Evolutionary conservation across 2,888 invertebrate species (phyloP).

Genomic region (Clanis bilineata): DNA sequence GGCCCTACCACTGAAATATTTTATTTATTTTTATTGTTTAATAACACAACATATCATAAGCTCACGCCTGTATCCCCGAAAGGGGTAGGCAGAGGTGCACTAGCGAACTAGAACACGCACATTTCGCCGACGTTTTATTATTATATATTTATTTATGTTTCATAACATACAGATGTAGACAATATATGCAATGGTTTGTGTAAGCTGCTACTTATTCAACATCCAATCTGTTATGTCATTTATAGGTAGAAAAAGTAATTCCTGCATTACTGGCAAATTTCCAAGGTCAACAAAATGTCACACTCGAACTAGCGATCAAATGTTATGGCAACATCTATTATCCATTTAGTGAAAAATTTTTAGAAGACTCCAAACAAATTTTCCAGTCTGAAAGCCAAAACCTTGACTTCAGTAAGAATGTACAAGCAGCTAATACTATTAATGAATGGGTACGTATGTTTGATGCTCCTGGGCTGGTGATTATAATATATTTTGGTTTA

Average conservation of each 20-base stretch:
- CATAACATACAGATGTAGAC: no score
- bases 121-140: no score
- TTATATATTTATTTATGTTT: no score
- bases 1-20: no score
- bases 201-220: background rate
- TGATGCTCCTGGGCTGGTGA: no score
- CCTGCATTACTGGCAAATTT: constrained; percentile 24
- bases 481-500: no score
- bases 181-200: background rate
- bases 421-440: constrained; percentile 38
- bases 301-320: constrained; percentile 34
- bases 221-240: constrained; percentile 12
- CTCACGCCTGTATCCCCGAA: no score
- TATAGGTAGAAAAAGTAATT: constrained; percentile 36
- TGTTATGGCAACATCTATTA: constrained; percentile 27
- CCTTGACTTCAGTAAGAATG: constrained; percentile 35
- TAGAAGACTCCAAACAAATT: constrained; percentile 18
- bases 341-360: constrained; percentile 29
- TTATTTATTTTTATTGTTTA: no score
- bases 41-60: no score
- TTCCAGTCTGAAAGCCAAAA: constrained; percentile 38
- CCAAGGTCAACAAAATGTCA: constrained; percentile 29
- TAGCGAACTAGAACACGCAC: no score
- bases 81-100: no score
- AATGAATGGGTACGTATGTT: constrained; percentile 45